These are phyloP conservation scores for Galbula dea DNA, from an alignment of 2,113 vertebrate species.

Conservation along the genomic window DNA sequence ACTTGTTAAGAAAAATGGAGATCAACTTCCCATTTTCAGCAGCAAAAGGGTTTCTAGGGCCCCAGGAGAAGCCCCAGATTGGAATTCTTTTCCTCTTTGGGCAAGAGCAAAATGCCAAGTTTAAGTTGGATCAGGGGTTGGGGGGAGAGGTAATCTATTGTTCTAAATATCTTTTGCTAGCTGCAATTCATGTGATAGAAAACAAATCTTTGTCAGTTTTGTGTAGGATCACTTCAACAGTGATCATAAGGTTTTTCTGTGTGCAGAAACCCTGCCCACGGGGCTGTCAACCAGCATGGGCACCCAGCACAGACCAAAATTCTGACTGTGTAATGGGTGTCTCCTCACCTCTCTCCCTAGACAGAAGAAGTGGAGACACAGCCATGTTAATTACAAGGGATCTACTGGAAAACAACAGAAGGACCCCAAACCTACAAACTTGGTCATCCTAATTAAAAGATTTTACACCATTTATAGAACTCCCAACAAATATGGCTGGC, in stretches of 20 bases:
- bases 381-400: not conserved
- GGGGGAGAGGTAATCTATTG: not conserved
- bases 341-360: not conserved
- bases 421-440: not conserved
- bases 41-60: not conserved
- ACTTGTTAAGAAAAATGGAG: not conserved
- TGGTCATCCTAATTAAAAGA: not conserved
- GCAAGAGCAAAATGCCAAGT: not conserved
- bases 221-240: not conserved
- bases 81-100: not conserved
- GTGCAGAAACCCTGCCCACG: not conserved
- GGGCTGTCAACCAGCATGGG: not conserved
- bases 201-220: not conserved
- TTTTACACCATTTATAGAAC: not conserved
- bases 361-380: not conserved
- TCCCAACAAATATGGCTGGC: not conserved
- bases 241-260: not conserved
- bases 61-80: not conserved
- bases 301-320: not conserved
- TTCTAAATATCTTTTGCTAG: not conserved
- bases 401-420: not conserved
- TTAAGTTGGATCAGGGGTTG: fast-evolving
- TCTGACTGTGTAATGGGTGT: not conserved
- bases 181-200: not conserved
- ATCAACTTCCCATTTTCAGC: not conserved